Evolutionary conservation across 2,113 vertebrate species (phyloP), one percentile per base, ranked within the genome.

Genomic region (Sceloporus undulatus): DNA sequence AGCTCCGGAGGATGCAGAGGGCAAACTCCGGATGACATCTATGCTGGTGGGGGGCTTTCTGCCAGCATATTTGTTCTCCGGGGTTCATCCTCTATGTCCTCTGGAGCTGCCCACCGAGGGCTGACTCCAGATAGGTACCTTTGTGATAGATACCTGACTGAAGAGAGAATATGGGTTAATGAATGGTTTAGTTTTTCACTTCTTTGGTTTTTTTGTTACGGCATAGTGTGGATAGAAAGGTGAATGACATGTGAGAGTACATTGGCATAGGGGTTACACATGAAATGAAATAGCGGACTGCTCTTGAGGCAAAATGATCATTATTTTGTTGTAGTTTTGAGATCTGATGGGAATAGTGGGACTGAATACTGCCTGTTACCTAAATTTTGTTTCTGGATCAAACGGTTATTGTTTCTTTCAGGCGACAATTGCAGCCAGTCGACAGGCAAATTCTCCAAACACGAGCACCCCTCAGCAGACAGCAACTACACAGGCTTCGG

Each of bases 341-440:
- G 40, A 81, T 82, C 9, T 66, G 5, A 82, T 42, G 68, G 48
- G 54, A 70, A 7, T 56, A 42, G 1, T 25, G 66, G 73, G 42
- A 5, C 7, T 48, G 27, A 40, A 25, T 83, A 40, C 84, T 89
- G 40, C 40, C 27, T 48, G 29, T 81, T 89, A 82, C 40, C 34
- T 42, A 84, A 74, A 83, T 52, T 73, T 80, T 71, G 52, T 29
- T n/a, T 9, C 70, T 87, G 79, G n/a, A 38, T 77, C 78, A 62
- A 89, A 84, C 88, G 84, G 40, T 34, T 87, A 68, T 90, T 71
- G 42, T 56, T 86, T 89, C 10, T 88, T 91, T 56, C 89, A 99
- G 99, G 98, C 98, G 85, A 99, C 99, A 0, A 98, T 99, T 87
- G 99, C 98, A 92, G 99, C 99, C 76, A 98, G 98, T 89, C 98